phyloP scores from a whole-genome alignment of 2,113 vertebrate species.

The Psilopogon haemacephalus region DNA sequence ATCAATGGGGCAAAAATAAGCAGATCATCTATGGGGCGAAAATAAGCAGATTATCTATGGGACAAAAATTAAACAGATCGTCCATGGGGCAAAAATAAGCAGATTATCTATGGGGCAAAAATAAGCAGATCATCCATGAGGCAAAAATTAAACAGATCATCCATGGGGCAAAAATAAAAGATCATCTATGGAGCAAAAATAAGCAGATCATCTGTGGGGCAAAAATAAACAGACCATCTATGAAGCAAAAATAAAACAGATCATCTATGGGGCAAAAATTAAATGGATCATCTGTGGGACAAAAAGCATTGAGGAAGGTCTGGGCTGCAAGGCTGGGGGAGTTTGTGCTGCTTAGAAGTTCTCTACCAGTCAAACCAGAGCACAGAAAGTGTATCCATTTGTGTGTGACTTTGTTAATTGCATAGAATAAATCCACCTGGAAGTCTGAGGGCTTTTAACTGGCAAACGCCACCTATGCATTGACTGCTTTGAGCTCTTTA shows the following conservation, averaged over 20 bases:
- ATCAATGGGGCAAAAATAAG: too few relatives aligned
- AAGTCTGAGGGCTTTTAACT: rapidly evolving
- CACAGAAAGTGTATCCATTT: not conserved
- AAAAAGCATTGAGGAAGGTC: not conserved
- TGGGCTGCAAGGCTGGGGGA: not conserved
- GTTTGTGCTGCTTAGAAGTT: not conserved
- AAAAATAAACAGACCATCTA: not conserved
- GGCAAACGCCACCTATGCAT: not conserved
- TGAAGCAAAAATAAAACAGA: not conserved
- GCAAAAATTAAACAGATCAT: too few relatives aligned
- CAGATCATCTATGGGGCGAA: too few relatives aligned
- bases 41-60: too few relatives aligned
- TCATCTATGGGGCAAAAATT: too few relatives aligned
- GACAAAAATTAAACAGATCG: too few relatives aligned
- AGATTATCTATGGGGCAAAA: not conserved
- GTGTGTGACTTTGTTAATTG: not conserved
- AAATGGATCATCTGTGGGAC: not conserved
- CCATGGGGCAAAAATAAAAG: not conserved
- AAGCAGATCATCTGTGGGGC: too few relatives aligned
- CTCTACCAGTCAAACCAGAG: not conserved
- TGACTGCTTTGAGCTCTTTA: not conserved
- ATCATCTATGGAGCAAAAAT: too few relatives aligned
- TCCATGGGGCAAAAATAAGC: too few relatives aligned
- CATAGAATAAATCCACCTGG: not conserved
- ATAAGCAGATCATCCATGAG: too few relatives aligned